Percentiles rank a stretch among this genome's conserved stretches.
Conservation (phyloP, 2,888 invertebrate genomes). For the Lasioglossum pauxillum region DNA sequence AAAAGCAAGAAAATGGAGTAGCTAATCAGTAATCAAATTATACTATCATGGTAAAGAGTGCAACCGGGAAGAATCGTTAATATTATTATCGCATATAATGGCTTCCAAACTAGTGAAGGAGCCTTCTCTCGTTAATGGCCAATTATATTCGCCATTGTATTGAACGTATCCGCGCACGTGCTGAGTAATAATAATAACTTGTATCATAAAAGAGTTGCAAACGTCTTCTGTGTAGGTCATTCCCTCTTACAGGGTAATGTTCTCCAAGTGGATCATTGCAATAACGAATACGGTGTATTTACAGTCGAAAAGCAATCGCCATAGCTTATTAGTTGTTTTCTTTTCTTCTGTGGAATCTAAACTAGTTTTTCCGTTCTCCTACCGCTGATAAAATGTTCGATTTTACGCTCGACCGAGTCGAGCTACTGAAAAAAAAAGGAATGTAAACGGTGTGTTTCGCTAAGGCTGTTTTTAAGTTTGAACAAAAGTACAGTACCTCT, state of each 20-base stretch:
- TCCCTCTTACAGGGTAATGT: conserved; percentile 58
- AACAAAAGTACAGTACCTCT: conserved; percentile 17
- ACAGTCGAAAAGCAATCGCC: conserved; percentile 25
- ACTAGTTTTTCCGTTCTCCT: conserved; percentile 22
- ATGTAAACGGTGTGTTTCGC: conserved; percentile 16
- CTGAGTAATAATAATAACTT: conserved; percentile 63
- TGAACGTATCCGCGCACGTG: conserved; percentile 61
- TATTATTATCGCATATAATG: conserved; percentile 61
- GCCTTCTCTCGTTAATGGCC: conserved; percentile 59
- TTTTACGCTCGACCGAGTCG: conserved; percentile 25
- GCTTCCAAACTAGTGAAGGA: conserved; percentile 62
- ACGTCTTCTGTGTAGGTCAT: conserved; percentile 52
- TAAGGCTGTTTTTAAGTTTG: conserved; percentile 29
- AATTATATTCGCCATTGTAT: conserved; percentile 66
- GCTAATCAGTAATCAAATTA: conserved; percentile 62
- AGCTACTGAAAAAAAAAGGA: conserved; percentile 2
- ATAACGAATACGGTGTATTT: conserved; percentile 34
- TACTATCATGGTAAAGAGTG: conserved; percentile 58
- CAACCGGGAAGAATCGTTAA: conserved; percentile 53
- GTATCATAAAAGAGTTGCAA: conserved; percentile 55
- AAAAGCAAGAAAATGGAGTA: conserved; percentile 43
- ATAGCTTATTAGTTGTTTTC: conserved; percentile 35
- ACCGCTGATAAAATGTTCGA: conserved; percentile 27
- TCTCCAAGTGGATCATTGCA: conserved; percentile 37
- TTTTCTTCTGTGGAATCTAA: conserved; percentile 26